Conservation (phyloP, 2,113 vertebrate species). For the Nymphicus hollandicus region DNA sequence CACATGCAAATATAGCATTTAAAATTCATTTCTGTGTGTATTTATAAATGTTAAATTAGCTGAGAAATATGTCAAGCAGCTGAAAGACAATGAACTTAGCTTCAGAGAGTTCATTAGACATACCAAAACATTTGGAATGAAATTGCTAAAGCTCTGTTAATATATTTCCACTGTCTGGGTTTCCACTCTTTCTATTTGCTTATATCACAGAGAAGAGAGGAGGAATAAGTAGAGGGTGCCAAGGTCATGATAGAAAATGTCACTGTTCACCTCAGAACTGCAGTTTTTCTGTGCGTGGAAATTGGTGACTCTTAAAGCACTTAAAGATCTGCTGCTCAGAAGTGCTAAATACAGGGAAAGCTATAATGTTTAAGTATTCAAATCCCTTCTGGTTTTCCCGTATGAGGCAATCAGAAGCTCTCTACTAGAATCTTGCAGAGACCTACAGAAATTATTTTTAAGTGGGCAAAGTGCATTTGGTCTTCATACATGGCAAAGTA, state of each 20-base stretch:
- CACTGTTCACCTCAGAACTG: background rate
- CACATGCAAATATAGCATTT: constrained; percentile 3
- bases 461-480: background rate
- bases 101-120: background rate
- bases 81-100: constrained; percentile 7
- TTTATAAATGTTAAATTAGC: constrained; percentile 25
- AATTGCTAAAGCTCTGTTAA: background rate
- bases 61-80: constrained; percentile 19
- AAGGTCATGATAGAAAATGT: background rate
- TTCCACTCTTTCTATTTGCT: background rate
- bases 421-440: background rate
- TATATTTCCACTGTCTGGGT: background rate
- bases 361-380: background rate
- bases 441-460: background rate
- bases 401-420: background rate
- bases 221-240: background rate
- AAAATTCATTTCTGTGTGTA: background rate
- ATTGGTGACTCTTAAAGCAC: background rate
- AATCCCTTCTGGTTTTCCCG: background rate
- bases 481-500: background rate
- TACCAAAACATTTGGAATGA: constrained; percentile 4
- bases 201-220: background rate
- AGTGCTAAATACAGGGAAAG: background rate
- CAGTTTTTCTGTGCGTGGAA: background rate
- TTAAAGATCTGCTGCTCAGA: background rate